Evolutionary conservation across 2,888 invertebrate species (phyloP).

Genomic region (Trypoxylon attenuatum): DNA sequence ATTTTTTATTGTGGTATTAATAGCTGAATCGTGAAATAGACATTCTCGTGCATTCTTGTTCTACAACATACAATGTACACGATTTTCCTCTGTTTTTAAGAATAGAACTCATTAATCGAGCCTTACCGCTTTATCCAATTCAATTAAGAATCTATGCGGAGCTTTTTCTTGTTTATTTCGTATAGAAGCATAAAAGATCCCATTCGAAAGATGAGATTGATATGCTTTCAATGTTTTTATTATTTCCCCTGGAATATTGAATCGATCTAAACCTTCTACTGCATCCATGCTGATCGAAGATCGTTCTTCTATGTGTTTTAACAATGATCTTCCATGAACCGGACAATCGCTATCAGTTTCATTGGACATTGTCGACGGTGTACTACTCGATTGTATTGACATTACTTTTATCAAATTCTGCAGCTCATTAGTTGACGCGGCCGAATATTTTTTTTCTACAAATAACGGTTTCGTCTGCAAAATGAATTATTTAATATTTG

Average conservation of each 20-base stretch:
- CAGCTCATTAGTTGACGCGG: slow-evolving; percentile 55
- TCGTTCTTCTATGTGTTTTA: slow-evolving; percentile 45
- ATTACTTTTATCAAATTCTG: slow-evolving; percentile 59
- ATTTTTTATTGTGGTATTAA: too few species aligned
- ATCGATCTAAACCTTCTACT: slow-evolving; percentile 59
- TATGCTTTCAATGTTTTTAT: slow-evolving; percentile 60
- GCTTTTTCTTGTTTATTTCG: slow-evolving; percentile 37
- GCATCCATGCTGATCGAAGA: slow-evolving; percentile 49
- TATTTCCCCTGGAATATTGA: slow-evolving; percentile 60
- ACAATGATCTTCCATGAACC: slow-evolving; percentile 50
- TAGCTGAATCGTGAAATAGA: slow-evolving; percentile 7
- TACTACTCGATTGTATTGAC: slow-evolving; percentile 37
- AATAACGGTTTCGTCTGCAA: slow-evolving; percentile 16
- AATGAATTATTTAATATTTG: background rate
- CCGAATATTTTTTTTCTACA: slow-evolving; percentile 7
- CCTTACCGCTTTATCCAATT: slow-evolving; percentile 54
- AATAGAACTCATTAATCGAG: background rate
- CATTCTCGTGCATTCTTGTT: slow-evolving; percentile 10
- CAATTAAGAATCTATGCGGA: slow-evolving; percentile 51
- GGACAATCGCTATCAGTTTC: slow-evolving; percentile 49
- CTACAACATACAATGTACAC: slow-evolving; percentile 36
- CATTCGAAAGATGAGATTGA: slow-evolving; percentile 52
- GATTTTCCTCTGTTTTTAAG: too few species aligned
- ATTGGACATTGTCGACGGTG: slow-evolving; percentile 16
- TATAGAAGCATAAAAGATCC: slow-evolving; percentile 21